Evolutionary conservation across 2,113 vertebrate species (phyloP).

Genomic region (Misgurnus mizolepis): DNA sequence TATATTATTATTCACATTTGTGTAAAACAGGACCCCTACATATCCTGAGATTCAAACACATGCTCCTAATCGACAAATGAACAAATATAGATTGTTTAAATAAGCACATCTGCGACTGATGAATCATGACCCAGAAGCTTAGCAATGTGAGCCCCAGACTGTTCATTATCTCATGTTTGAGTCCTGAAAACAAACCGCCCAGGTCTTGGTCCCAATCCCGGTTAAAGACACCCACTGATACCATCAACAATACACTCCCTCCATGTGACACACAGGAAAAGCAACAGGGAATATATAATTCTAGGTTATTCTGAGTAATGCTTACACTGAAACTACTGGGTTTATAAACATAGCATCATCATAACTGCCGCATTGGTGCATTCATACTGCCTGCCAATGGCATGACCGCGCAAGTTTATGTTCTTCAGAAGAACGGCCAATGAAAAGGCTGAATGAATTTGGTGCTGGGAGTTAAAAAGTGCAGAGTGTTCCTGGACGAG

Average conservation of each 20-base stretch:
- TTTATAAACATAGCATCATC: slow-evolving; percentile 27
- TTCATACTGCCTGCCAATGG: background rate
- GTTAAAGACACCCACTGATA: slow-evolving; percentile 32
- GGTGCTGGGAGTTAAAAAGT: background rate
- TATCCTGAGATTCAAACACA: too few species aligned
- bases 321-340: slow-evolving; percentile 16
- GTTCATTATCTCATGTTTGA: slow-evolving; percentile 17
- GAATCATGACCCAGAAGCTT: slow-evolving; percentile 16
- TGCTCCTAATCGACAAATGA: background rate
- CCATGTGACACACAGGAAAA: background rate
- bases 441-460: background rate
- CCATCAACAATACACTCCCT: slow-evolving; percentile 33
- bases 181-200: slow-evolving; percentile 18
- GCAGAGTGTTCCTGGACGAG: background rate
- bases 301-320: slow-evolving; percentile 22
- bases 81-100: background rate
- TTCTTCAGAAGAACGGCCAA: background rate
- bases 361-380: background rate
- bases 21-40: background rate
- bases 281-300: slow-evolving; percentile 21
- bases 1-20: too few species aligned
- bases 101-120: slow-evolving; percentile 12
- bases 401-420: background rate
- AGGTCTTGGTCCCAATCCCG: slow-evolving; percentile 23
- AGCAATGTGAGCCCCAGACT: background rate